A percentile compares a stretch with the other conserved stretches of the same genome.
Conservation (phyloP, 2,797 vertebrate species). For the Hemibagrus guttatus region DNA sequence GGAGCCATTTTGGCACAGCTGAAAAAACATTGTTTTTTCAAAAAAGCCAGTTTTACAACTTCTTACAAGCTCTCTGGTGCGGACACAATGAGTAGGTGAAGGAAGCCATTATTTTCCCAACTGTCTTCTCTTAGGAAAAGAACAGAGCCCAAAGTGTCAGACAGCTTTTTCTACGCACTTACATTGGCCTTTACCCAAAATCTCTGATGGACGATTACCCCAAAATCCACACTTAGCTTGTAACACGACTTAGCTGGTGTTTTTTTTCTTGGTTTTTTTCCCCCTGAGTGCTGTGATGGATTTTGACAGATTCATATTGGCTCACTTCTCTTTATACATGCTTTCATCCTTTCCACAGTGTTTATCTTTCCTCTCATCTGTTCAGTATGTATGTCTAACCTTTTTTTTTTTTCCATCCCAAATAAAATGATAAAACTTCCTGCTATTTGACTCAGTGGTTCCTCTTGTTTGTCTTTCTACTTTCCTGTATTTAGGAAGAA, state of each 20-base stretch:
- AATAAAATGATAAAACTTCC: conserved; percentile 48
- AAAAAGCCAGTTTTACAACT: neutral
- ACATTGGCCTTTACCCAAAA: conserved; percentile 12
- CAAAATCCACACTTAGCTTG: neutral
- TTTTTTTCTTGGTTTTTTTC: neutral
- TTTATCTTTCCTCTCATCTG: conserved; percentile 18
- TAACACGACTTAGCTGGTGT: neutral
- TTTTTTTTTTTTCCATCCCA: conserved; percentile 23
- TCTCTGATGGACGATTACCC: neutral
- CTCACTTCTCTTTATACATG: conserved; percentile 42
- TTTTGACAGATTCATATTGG: conserved; percentile 12
- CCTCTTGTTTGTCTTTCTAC: conserved; percentile 38
- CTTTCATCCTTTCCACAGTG: conserved; percentile 12
- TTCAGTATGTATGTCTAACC: conserved; percentile 30
- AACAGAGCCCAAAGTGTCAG: neutral
- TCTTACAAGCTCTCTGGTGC: conserved; percentile 38
- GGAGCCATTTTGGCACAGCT: conserved; percentile 31
- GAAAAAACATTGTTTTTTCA: neutral
- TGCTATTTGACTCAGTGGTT: conserved; percentile 47
- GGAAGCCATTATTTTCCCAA: conserved; percentile 41
- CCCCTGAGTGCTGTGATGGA: conserved; percentile 13
- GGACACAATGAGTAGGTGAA: conserved; percentile 52
- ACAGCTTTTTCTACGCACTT: neutral
- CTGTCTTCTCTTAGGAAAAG: neutral
- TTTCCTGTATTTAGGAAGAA: neutral